These are phyloP conservation scores for Ganaspis sp. DNA, from an alignment of 1,140 invertebrate species.

Conservation along the genomic window DNA sequence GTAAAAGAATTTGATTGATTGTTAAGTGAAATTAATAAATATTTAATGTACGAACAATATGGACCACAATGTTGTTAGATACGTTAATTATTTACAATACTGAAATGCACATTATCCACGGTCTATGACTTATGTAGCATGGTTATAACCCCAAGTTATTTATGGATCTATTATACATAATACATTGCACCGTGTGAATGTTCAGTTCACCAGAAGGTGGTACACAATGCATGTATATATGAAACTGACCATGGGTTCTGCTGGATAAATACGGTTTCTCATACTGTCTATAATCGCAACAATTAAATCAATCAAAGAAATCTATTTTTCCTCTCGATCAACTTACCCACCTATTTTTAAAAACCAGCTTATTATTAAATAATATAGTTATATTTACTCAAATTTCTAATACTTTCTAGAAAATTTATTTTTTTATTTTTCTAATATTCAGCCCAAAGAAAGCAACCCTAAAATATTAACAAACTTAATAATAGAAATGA, in stretches of 20 bases:
- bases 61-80: neutral
- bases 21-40: neutral
- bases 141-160: neutral
- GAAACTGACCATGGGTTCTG: neutral
- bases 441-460: no score
- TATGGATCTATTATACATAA: slow-evolving; percentile 19
- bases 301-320: neutral
- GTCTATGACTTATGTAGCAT: slow-evolving; percentile 14
- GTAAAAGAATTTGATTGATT: no score
- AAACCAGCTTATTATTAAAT: no score
- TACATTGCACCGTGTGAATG: neutral
- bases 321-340: no score
- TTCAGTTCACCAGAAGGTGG: neutral
- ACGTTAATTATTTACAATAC: neutral
- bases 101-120: slow-evolving; percentile 1
- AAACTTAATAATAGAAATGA: no score
- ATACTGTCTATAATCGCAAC: neutral
- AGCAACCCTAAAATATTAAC: no score
- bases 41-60: neutral
- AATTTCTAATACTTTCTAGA: no score
- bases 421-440: no score
- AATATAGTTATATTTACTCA: no score
- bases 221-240: neutral
- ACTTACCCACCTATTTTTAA: no score
- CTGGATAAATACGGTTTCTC: neutral